Percentiles rank a stretch among this genome's conserved stretches.
Conservation (phyloP, 2,888 invertebrate genomes). For the Yponomeuta cagnagella region DNA sequence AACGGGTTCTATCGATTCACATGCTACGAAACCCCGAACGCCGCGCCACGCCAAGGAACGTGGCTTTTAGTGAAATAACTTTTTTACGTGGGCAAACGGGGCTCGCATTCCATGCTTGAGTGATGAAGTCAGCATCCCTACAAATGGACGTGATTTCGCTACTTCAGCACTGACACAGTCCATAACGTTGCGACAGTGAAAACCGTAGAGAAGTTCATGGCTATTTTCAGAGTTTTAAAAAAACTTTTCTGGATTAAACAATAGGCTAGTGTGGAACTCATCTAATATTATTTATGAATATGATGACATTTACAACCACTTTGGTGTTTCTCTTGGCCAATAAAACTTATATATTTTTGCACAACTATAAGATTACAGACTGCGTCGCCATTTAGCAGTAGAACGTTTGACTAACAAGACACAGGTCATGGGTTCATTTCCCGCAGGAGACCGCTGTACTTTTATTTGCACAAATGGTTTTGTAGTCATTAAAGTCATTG, state of each 20-base stretch:
- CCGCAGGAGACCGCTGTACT: too few species aligned
- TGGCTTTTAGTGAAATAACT: conserved; percentile 16
- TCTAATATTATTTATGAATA: too few species aligned
- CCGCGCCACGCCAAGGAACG: conserved; percentile 2
- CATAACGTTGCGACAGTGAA: conserved; percentile 12
- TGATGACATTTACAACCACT: too few species aligned
- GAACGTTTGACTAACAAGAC: too few species aligned
- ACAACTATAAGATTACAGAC: too few species aligned
- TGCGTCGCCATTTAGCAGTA: too few species aligned
- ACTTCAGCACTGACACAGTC: conserved; percentile 30
- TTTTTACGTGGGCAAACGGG: conserved; percentile 11
- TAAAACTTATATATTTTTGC: too few species aligned
- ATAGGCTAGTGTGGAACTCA: too few species aligned
- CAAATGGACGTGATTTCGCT: conserved; percentile 31
- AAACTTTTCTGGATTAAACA: not conserved
- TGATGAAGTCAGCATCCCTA: conserved; percentile 26
- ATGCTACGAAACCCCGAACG: not conserved
- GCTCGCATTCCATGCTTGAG: conserved; percentile 21
- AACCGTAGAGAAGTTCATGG: not conserved
- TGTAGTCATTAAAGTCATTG: too few species aligned
- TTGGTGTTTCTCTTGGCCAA: too few species aligned
- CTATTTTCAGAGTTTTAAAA: not conserved
- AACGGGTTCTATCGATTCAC: not conserved
- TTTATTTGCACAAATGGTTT: too few species aligned
- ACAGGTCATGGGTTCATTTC: too few species aligned